Base-by-base conservation (phyloP, 2,113 vertebrate species). In the Saccopteryx bilineata region DNA sequence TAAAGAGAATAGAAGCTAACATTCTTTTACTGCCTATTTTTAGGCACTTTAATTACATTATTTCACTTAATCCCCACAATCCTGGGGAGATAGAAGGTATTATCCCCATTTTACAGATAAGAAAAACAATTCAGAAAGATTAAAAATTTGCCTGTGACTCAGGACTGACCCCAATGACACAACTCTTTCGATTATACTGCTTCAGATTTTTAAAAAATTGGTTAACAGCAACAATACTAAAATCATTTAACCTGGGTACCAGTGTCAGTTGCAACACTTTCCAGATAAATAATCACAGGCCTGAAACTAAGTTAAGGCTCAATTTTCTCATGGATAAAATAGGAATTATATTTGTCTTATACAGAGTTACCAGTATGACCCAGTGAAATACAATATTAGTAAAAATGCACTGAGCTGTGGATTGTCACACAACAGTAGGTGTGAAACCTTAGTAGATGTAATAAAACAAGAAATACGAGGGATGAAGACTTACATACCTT, bases 31-130 rank as follows among this genome's bases (percentile, higher is more conserved):
- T 58, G 26, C 63, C 71, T 80, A 92, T 93, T 97, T 94, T 92
- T 92, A 95, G 80, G 81, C n/a, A 96, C n/a, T 50, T 76, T 60
- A 78, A 93, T 89, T 95, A 97, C 39, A 96, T 96, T 96, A 95
- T 93, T 95, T 92, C 76, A 84, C 61, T 87, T 92, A 95, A 93
- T 90, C 50, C n/a, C 48, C 79, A 87, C 28, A 95, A 95, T 90
- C 87, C 92, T 87, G 31, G 31, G 60, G 65, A 94, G 81, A 88
- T 9, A 75, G 48, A 84, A 21, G 65, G 84, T 68, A 74, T 93
- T 95, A 85, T 92, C 84, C 78, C 61, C 74, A 96, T 92, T 97
- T 94, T 94, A 88, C 46, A 95, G 90, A 88, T 85, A 92, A 95
- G 61, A 66, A 95, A 87, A 95, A 86, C 19, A 8, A 96, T 39